phyloP scores from a whole-genome alignment of 2,888 invertebrate genomes.

The Hypselothyrea guttata region DNA sequence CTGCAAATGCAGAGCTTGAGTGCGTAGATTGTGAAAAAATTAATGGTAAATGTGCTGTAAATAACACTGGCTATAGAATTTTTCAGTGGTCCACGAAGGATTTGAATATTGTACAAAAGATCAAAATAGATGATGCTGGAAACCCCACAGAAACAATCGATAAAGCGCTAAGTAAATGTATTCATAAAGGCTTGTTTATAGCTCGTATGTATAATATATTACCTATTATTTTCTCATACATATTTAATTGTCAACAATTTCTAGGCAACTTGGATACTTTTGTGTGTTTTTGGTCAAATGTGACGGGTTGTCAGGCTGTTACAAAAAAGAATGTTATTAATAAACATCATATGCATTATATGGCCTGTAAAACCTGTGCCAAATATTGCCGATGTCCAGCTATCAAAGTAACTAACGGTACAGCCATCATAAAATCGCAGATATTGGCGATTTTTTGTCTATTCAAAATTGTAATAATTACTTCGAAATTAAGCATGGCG shows the following conservation, averaged over 20 bases:
- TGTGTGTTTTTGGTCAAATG: constrained; percentile 35
- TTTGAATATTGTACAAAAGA: not conserved
- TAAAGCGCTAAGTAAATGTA: not conserved
- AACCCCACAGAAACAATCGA: not conserved
- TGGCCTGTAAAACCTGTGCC: constrained; percentile 20
- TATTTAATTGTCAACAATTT: not conserved
- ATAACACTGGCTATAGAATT: not conserved
- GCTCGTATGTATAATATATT: constrained; percentile 7
- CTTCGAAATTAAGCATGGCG: too few relatives aligned
- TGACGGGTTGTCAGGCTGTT: constrained; percentile 20
- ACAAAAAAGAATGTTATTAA: constrained; percentile 8
- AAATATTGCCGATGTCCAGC: constrained; percentile 16
- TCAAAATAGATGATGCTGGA: not conserved
- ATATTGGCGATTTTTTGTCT: too few relatives aligned
- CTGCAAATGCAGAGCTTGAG: not conserved
- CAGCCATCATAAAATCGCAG: too few relatives aligned
- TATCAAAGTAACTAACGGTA: not conserved
- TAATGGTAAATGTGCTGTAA: not conserved
- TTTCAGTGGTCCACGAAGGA: not conserved
- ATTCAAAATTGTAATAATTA: too few relatives aligned
- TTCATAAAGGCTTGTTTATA: constrained; percentile 12
- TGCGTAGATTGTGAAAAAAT: not conserved
- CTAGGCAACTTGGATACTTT: constrained; percentile 29
- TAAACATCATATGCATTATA: constrained; percentile 9
- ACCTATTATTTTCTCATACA: too few relatives aligned